Evolutionary conservation across 2,113 vertebrate species (phyloP).

Genomic region (Mus spicilegus): DNA sequence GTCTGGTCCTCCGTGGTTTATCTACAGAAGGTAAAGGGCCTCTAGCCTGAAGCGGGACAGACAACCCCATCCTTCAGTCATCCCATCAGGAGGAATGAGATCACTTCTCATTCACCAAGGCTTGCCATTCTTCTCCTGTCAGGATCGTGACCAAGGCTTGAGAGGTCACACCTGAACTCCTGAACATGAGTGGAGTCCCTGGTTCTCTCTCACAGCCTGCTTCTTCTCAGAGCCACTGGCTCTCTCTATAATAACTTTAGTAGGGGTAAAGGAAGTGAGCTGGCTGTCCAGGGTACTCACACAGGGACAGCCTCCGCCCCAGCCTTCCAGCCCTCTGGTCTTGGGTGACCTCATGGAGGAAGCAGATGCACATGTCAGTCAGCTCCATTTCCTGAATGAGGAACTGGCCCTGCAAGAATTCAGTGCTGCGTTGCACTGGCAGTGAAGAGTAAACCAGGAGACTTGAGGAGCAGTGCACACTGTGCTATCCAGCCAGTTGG

Average conservation of each 20-base stretch:
- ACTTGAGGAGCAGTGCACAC: accelerated
- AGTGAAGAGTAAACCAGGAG: background rate
- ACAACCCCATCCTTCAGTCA: background rate
- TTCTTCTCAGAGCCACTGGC: no score
- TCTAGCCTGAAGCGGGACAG: accelerated
- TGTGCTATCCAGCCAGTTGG: background rate
- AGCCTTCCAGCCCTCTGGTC: background rate
- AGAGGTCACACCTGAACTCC: background rate
- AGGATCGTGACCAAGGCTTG: background rate
- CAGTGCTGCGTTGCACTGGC: accelerated
- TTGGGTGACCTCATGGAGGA: background rate
- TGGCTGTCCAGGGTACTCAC: background rate
- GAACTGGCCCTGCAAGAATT: accelerated
- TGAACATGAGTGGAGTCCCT: background rate
- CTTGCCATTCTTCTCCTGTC: background rate
- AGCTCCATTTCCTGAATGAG: background rate
- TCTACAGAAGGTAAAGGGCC: background rate
- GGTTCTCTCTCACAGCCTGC: background rate
- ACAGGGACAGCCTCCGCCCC: background rate
- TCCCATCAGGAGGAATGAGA: background rate
- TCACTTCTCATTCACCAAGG: background rate
- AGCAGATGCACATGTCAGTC: accelerated
- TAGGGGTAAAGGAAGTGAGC: background rate
- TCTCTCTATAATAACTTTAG: background rate
- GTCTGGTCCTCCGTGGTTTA: background rate